Conservation (phyloP, 2,888 invertebrate species). For the Lasius platythorax region DNA sequence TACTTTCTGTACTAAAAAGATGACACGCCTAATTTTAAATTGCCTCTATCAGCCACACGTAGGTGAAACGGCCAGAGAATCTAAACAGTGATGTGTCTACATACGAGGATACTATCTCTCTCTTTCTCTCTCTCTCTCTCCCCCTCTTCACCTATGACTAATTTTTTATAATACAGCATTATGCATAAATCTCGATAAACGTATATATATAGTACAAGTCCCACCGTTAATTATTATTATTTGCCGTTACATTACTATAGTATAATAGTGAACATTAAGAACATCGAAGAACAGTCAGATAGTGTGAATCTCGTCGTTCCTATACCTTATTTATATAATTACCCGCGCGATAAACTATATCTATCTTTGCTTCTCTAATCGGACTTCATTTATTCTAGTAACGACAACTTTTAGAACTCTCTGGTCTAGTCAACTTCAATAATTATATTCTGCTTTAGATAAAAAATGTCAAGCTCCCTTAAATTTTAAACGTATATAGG, state of each 20-base stretch:
- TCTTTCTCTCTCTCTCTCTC: conserved; percentile 4
- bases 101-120: conserved; percentile 32
- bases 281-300: conserved; percentile 81
- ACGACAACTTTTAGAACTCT: conserved; percentile 26
- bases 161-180: conserved; percentile 65
- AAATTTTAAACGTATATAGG: conserved; percentile 2
- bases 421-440: conserved; percentile 4
- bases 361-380: conserved; percentile 64
- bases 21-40: conserved; percentile 57
- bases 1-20: conserved; percentile 43
- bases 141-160: conserved; percentile 58
- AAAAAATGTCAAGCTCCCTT: conserved; percentile 2
- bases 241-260: conserved; percentile 70
- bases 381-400: conserved; percentile 66
- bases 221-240: conserved; percentile 67
- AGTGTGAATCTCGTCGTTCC: conserved; percentile 66
- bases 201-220: conserved; percentile 69
- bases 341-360: conserved; percentile 64
- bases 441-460: conserved; percentile 1
- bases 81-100: conserved; percentile 68
- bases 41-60: conserved; percentile 62
- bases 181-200: conserved; percentile 71
- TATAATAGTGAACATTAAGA: conserved; percentile 81
- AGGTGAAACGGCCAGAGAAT: conserved; percentile 66
- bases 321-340: conserved; percentile 61